A percentile compares a stretch with the other conserved stretches of the same genome.
phyloP scores from a whole-genome alignment of 2,797 vertebrate genomes.

The Tamandua tetradactyla region DNA sequence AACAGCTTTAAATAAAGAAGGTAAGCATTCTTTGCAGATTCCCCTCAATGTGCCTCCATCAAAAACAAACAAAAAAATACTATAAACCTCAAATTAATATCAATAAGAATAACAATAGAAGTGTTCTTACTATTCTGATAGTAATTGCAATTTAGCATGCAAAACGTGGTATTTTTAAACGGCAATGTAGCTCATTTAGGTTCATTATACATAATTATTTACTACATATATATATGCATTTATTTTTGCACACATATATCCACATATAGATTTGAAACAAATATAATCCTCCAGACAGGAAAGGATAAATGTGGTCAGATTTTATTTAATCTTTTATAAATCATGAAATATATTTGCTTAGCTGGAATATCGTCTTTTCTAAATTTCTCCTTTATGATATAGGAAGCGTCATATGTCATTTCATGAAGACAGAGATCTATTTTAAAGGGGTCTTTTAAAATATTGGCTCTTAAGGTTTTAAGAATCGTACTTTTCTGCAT shows the following conservation, averaged over 20 bases:
- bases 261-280: neutral
- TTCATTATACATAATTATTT: neutral
- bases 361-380: neutral
- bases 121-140: neutral
- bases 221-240: neutral
- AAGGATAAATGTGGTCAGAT: neutral
- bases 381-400: neutral
- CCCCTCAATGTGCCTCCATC: neutral
- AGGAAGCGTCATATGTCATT: neutral
- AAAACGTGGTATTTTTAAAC: conserved; percentile 10
- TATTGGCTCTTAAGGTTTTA: neutral
- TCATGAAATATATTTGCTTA: neutral
- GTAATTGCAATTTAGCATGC: neutral
- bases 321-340: conserved; percentile 20
- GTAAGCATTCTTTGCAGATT: conserved; percentile 25
- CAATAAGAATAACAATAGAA: neutral
- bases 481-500: neutral
- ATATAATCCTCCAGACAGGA: neutral
- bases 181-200: neutral
- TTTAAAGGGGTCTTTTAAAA: neutral
- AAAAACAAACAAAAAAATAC: neutral
- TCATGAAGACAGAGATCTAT: neutral
- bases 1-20: conserved; percentile 36
- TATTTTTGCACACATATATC: too few relatives aligned
- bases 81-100: neutral